Base-by-base conservation (phyloP, 1,140 invertebrate species). In the Philotrypesis tridentata region DNA sequence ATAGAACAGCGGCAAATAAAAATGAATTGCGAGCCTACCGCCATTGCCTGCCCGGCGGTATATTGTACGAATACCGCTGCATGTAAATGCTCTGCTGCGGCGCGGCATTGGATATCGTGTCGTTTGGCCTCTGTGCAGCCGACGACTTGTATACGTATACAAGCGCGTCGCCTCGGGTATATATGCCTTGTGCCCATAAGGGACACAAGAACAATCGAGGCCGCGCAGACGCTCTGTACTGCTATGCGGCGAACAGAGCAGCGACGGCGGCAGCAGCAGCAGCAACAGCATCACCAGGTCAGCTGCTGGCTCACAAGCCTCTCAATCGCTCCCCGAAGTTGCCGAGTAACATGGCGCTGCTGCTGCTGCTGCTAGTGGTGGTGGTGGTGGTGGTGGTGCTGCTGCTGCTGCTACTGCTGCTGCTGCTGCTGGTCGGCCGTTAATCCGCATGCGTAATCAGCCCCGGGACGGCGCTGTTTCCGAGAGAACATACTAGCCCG, bases 371-470 rank as follows among this genome's bases (percentile, higher is more conserved):
- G n/a, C n/a, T n/a, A n/a, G n/a, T n/a, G n/a, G n/a, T n/a, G n/a
- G n/a, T n/a, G n/a, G n/a, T n/a, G n/a, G n/a, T n/a, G n/a, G n/a
- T n/a, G n/a, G n/a, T n/a, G n/a, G n/a, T n/a, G n/a, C n/a, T n/a
- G n/a, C n/a, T n/a, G n/a, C n/a, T n/a, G n/a, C n/a, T n/a, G n/a
- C n/a, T n/a, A n/a, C n/a, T n/a, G n/a, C n/a, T n/a, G n/a, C n/a
- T n/a, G n/a, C n/a, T n/a, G n/a, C 23, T 8, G 11, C 9, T 25
- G 11, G 61, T 23, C n/a, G 61, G 9, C 23, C 61, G 61, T 65
- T 65, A 65, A 65, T 65, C 61, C 61, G 61, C 61, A 65, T 65
- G 61, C 61, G 27, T 65, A 65, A 65, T 65, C 61, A 65, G 61
- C 25, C 14, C 25, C 61, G 23, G 61, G 61, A 55, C 21, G 25